Evolutionary conservation across 1,140 invertebrate species (phyloP).

Genomic region (Liolophura sinensis): DNA sequence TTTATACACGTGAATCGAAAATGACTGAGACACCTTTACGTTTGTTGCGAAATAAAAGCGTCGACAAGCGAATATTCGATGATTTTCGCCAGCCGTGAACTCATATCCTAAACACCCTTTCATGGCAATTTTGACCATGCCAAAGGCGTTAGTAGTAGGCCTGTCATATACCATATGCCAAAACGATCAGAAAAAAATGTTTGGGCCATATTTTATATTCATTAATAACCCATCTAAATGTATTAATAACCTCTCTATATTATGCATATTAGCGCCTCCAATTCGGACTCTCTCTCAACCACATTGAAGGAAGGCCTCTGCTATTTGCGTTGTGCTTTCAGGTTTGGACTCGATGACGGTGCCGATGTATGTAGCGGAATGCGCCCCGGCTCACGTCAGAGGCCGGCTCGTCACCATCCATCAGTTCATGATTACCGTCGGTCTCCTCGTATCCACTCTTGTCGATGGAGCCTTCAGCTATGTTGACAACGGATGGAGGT

Average conservation of each 20-base stretch:
- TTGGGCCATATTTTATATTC: too few species aligned
- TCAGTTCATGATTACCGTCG: conserved; percentile 65
- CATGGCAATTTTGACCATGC: too few species aligned
- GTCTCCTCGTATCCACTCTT: conserved; percentile 63
- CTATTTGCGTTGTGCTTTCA: conserved; percentile 40
- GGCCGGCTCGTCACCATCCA: conserved; percentile 66
- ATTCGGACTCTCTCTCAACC: background rate
- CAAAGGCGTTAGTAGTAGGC: too few species aligned
- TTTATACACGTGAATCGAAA: too few species aligned
- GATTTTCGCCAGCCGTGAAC: too few species aligned
- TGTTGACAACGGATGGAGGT: conserved; percentile 48
- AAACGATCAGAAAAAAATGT: too few species aligned
- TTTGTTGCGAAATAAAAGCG: too few species aligned
- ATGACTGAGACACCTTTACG: too few species aligned
- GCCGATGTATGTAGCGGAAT: conserved; percentile 68
- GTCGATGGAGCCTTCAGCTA: conserved; percentile 64
- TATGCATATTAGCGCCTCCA: background rate
- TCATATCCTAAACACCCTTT: too few species aligned
- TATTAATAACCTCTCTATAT: background rate
- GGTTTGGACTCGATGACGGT: conserved; percentile 68
- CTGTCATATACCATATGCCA: too few species aligned
- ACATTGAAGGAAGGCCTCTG: too few species aligned
- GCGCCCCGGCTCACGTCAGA: conserved; percentile 61
- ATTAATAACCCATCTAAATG: background rate
- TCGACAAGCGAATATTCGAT: too few species aligned